Evolutionary conservation across 37 sponge, comb jelly and placozoan genomes (phyloP), one percentile per base, ranked within the genome.

Genomic region (Oopsacas minuta): DNA sequence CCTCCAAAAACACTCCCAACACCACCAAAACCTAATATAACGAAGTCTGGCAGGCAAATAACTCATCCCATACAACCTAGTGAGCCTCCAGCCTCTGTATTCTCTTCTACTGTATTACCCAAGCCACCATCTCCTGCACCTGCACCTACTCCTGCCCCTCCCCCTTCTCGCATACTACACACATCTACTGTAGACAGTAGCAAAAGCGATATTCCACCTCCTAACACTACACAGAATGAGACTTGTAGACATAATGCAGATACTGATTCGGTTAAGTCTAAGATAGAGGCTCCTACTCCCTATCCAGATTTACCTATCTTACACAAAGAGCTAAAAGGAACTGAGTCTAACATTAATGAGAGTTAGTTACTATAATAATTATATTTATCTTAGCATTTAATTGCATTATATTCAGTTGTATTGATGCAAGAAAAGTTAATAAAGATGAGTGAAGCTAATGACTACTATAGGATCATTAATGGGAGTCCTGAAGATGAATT

Each of bases 401-500:
- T 42, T 61, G 75, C 28, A 12, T 61, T n/a, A 61, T 61, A 3
- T 3, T 34, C 28, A 61, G 75, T 61, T n/a, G 75, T 61, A 10
- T 20, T 34, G 30, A 61, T 61, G 75, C 75, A 61, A 61, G 75
- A 61, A 34, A 61, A 61, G 30, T 34, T 61, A 3, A 61, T 85
- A 20, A 20, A 35, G 86, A 36, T 82, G 81, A 85, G 86, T 30
- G 37, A 30, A 36, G 84, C 81, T 22, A 92, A 87, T 84, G 96
- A 95, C 87, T 95, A 90, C 85, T 95, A 95, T 75, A 37, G 53
- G 20, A 49, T 95, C 42, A 52, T 95, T 36, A 91, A 90, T 49
- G 90, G 91, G 38, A 52, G 84, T 0, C 75, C 90, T 0, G 32
- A 37, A 10, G 90, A 93, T 0, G 75, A 32, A 0, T 36, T 32